A percentile compares a stretch with the other conserved stretches of the same genome.
These are phyloP conservation scores for Thyatira batis DNA, from an alignment of 2,888 invertebrate genomes.

Conservation along the genomic window DNA sequence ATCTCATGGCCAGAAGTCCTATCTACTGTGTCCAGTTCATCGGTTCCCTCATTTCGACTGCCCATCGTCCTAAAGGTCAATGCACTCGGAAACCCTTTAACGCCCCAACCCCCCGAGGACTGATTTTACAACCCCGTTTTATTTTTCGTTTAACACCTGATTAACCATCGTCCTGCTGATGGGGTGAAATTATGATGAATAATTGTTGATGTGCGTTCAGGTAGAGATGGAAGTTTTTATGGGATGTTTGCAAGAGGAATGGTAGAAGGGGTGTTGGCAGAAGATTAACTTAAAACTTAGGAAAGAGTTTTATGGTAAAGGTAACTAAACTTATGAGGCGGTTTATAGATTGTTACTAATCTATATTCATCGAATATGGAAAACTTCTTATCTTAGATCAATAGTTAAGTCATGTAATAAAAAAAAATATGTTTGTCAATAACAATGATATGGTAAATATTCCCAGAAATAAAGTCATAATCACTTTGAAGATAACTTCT, in stretches of 20 bases:
- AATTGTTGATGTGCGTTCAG: constrained; percentile 10
- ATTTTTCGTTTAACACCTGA: constrained; percentile 64
- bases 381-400: no score
- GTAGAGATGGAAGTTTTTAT: no score
- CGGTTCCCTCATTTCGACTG: constrained; percentile 46
- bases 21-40: constrained; percentile 65
- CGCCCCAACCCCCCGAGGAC: constrained; percentile 29
- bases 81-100: constrained; percentile 60
- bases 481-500: no score
- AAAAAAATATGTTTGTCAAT: no score
- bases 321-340: no score
- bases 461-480: no score
- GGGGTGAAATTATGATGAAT: constrained; percentile 15
- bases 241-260: background rate
- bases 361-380: no score
- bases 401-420: no score
- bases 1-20: constrained; percentile 31
- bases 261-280: background rate
- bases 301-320: no score
- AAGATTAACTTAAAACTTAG: no score
- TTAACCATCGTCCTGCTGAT: constrained; percentile 40
- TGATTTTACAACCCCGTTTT: constrained; percentile 48
- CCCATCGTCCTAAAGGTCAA: constrained; percentile 58
- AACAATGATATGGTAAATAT: no score
- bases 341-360: no score